A percentile compares a stretch with the other conserved stretches of the same genome.
Conservation (phyloP, 2,888 invertebrate genomes). For the Reticulitermes lucifugus region DNA sequence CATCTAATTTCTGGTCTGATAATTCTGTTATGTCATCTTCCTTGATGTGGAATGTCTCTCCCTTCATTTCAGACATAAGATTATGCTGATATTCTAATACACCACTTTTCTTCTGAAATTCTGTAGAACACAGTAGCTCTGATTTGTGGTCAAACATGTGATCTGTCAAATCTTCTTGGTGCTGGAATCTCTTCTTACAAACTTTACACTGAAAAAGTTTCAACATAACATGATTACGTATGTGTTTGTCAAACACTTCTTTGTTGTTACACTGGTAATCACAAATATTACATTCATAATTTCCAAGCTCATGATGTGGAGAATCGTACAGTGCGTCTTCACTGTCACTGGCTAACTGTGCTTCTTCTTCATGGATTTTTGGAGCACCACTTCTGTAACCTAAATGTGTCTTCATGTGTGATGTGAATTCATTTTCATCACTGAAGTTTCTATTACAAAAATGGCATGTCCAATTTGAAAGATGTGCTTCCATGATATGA, state of each 20-base stretch:
- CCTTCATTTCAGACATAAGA: neutral
- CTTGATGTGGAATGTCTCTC: neutral
- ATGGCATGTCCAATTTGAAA: slow-evolving; percentile 52
- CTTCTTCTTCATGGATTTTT: slow-evolving; percentile 30
- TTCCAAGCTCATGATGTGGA: slow-evolving; percentile 2
- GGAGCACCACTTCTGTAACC: neutral
- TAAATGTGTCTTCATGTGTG: slow-evolving; percentile 52
- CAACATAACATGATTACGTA: slow-evolving; percentile 48
- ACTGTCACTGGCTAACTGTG: neutral
- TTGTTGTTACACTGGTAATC: slow-evolving; percentile 44
- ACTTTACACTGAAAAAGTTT: slow-evolving; percentile 49
- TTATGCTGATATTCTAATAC: slow-evolving; percentile 39
- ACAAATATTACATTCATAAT: slow-evolving; percentile 51
- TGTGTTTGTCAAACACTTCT: slow-evolving; percentile 45
- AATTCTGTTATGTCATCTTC: neutral
- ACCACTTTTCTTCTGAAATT: neutral
- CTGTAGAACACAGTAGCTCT: slow-evolving; percentile 5
- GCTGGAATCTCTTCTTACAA: slow-evolving; percentile 46
- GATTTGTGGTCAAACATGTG: slow-evolving; percentile 37
- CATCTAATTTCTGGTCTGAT: neutral
- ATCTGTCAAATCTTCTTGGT: slow-evolving; percentile 30
- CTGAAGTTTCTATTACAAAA: slow-evolving; percentile 51
- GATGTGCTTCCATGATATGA: slow-evolving; percentile 51
- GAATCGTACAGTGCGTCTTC: slow-evolving; percentile 10
- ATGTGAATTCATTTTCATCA: slow-evolving; percentile 51